phyloP scores from a whole-genome alignment of 2,797 vertebrate genomes.

The Prunella strophiata region DNA sequence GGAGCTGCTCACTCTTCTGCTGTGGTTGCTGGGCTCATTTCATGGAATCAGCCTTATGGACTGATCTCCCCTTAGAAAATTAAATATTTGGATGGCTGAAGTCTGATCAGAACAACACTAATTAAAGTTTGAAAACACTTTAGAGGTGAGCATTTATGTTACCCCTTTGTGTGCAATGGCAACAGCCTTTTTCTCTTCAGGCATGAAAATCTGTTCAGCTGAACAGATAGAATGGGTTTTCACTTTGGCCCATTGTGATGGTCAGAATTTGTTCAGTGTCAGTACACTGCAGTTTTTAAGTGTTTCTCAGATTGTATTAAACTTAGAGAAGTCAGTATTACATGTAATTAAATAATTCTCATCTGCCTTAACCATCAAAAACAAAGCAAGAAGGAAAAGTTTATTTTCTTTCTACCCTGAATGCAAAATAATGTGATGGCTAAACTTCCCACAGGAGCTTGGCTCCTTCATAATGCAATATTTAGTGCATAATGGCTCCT shows the following conservation, averaged over 20 bases:
- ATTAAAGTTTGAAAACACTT: background rate
- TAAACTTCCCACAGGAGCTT: background rate
- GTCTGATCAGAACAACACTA: background rate
- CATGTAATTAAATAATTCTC: background rate
- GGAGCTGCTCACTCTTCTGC: background rate
- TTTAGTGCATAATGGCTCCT: background rate
- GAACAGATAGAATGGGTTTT: background rate
- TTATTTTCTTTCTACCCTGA: background rate
- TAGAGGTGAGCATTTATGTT: background rate
- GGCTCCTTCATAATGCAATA: background rate
- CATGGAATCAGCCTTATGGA: background rate
- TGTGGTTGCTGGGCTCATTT: background rate
- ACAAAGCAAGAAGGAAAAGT: background rate
- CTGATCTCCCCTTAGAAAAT: background rate
- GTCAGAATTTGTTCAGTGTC: background rate
- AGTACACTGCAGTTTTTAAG: background rate
- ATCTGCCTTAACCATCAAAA: background rate
- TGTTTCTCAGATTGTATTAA: background rate
- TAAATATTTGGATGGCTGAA: background rate
- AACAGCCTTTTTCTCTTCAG: background rate
- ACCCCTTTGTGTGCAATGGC: background rate
- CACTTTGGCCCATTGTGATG: background rate
- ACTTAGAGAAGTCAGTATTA: background rate
- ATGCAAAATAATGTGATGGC: background rate
- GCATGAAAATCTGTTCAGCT: accelerated